phyloP scores from a whole-genome alignment of 2,797 vertebrate species.

The Xiphorhynchus erythropygius region DNA sequence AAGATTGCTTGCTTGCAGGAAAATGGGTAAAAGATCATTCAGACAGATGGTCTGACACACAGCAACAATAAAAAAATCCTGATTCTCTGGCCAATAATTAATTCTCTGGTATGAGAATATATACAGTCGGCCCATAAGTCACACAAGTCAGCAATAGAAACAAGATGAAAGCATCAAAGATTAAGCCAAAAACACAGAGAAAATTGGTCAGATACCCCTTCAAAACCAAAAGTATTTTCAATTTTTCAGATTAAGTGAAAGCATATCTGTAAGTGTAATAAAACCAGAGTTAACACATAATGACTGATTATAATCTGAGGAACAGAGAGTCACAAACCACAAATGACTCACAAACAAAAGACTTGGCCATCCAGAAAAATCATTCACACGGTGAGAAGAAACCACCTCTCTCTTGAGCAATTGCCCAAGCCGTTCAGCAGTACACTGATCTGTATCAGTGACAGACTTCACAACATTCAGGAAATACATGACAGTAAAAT shows the following conservation, averaged over 20 bases:
- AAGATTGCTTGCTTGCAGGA: not conserved
- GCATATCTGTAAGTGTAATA: not conserved
- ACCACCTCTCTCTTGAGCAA: not conserved
- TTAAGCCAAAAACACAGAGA: not conserved
- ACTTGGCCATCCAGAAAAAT: not conserved
- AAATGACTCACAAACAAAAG: not conserved
- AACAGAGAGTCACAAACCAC: not conserved
- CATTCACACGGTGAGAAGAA: not conserved
- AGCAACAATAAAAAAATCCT: not conserved
- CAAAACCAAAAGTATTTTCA: not conserved
- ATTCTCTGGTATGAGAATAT: not conserved
- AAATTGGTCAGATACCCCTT: not conserved
- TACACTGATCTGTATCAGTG: not conserved
- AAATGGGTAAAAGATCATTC: not conserved
- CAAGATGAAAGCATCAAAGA: not conserved
- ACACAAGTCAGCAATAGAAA: not conserved
- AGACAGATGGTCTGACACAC: not conserved
- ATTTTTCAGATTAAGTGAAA: not conserved
- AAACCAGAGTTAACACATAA: not conserved
- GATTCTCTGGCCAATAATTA: not conserved
- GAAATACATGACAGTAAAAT: not conserved
- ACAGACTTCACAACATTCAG: not conserved
- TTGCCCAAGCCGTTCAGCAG: not conserved
- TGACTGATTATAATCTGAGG: not conserved
- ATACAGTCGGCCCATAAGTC: rapidly evolving